Conservation (phyloP, 1,140 invertebrate genomes). For the Rhopalosiphum padi region DNA sequence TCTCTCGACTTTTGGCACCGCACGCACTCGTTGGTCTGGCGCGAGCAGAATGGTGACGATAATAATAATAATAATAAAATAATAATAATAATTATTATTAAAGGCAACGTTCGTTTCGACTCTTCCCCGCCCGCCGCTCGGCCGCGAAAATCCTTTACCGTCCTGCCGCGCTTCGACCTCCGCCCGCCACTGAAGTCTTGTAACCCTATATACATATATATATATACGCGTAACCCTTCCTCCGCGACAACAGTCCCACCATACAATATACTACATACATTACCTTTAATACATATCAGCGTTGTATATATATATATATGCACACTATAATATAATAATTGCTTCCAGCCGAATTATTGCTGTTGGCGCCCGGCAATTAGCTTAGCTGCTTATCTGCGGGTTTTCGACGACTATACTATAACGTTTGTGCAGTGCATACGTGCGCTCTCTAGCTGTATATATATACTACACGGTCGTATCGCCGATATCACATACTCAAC, state of each 20-base stretch:
- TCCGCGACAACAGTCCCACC: neutral
- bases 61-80: slow-evolving; percentile 8
- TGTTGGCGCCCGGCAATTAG: slow-evolving; percentile 52
- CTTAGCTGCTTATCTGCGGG: slow-evolving; percentile 41
- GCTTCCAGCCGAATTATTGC: slow-evolving; percentile 56
- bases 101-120: slow-evolving; percentile 32
- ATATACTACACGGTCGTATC: neutral
- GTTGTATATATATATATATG: neutral
- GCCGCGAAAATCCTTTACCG: slow-evolving; percentile 40
- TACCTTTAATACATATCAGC: neutral
- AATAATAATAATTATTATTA: slow-evolving; percentile 40
- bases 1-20: slow-evolving; percentile 56
- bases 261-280: neutral
- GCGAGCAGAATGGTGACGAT: neutral
- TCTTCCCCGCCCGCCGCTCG: neutral
- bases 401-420: slow-evolving; percentile 5
- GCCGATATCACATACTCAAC: slow-evolving; percentile 16
- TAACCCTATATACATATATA: neutral
- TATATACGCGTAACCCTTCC: too few relatives aligned
- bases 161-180: too few relatives aligned
- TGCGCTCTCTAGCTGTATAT: neutral
- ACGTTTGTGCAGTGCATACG: neutral
- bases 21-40: neutral
- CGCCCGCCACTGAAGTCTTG: neutral
- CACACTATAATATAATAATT: slow-evolving; percentile 25